Evolutionary conservation across 2,113 vertebrate species (phyloP).

Genomic region (Hemiscyllium ocellatum): DNA sequence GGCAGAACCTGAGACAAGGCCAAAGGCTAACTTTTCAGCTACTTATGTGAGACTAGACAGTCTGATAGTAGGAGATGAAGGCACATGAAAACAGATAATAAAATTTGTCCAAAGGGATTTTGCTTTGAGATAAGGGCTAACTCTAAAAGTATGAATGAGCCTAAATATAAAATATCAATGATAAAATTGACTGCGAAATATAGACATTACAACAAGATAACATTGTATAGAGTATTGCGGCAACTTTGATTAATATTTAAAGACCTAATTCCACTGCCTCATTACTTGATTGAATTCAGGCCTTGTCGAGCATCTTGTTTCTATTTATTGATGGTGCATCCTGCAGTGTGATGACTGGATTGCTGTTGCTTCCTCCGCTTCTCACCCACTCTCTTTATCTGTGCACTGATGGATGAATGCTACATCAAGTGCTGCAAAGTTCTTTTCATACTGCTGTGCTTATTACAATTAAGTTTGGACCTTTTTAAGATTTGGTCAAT

Average conservation of each 20-base stretch:
- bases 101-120: not conserved
- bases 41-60: not conserved
- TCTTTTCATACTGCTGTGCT: not conserved
- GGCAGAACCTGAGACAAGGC: not conserved
- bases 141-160: not conserved
- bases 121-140: not conserved
- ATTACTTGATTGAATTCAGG: not conserved
- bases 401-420: not conserved
- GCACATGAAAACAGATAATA: not conserved
- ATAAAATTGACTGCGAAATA: not conserved
- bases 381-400: constrained; percentile 19
- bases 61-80: not conserved
- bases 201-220: not conserved
- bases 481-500: not conserved
- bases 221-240: not conserved
- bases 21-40: not conserved
- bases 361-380: constrained; percentile 9
- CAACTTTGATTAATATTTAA: not conserved
- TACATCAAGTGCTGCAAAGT: not conserved
- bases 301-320: not conserved
- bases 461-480: constrained; percentile 5
- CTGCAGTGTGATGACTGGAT: constrained; percentile 17
- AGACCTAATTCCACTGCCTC: not conserved
- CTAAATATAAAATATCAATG: not conserved
- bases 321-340: constrained; percentile 4